These are phyloP conservation scores for Eueremaeus valkanovi DNA, from an alignment of 2,888 invertebrate species.

Conservation along the genomic window DNA sequence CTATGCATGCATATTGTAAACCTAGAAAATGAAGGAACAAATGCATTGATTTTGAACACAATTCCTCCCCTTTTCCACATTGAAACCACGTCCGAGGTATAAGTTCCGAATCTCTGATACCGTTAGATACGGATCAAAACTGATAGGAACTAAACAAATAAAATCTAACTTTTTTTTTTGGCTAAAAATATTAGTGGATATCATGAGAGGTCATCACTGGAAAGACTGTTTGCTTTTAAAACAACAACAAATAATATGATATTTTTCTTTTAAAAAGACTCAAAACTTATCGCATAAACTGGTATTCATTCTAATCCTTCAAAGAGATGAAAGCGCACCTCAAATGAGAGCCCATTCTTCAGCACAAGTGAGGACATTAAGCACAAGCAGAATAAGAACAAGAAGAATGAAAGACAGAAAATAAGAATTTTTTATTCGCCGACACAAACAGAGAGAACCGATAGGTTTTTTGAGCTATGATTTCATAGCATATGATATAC, in stretches of 20 bases:
- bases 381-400: conserved; percentile 12
- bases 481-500: too few species aligned
- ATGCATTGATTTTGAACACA: too few species aligned
- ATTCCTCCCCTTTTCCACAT: too few species aligned
- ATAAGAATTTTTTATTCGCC: neutral
- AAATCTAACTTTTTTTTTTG: neutral
- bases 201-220: conserved; percentile 20
- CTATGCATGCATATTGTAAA: too few species aligned
- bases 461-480: neutral
- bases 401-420: neutral
- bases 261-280: neutral
- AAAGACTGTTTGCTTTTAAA: neutral
- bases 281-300: neutral
- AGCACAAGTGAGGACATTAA: neutral
- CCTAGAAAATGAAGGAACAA: too few species aligned
- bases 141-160: neutral
- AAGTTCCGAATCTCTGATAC: too few species aligned
- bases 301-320: conserved; percentile 26
- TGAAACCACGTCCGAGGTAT: too few species aligned
- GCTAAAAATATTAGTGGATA: neutral
- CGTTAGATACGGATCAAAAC: conserved; percentile 28
- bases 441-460: neutral
- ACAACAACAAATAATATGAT: neutral
- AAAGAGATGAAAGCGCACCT: conserved; percentile 24
- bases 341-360: neutral